Evolutionary conservation across 2,888 invertebrate species (phyloP).

Genomic region (Orgyia antiqua): DNA sequence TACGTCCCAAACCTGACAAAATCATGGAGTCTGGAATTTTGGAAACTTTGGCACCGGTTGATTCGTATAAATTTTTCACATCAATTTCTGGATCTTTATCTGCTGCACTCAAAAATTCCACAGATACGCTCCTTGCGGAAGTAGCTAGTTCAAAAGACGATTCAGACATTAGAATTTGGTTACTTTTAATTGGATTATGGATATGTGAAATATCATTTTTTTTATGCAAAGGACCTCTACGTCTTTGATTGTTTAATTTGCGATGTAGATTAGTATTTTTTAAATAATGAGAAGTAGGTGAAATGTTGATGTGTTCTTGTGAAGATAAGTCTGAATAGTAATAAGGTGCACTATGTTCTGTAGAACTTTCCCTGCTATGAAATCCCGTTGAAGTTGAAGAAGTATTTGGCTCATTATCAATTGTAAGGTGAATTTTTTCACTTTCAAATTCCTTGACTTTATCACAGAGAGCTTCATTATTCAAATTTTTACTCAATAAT

Average conservation of each 20-base stretch:
- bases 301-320: constrained; percentile 68
- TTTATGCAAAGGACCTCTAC: constrained; percentile 77
- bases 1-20: constrained; percentile 66
- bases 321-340: constrained; percentile 89
- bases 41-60: constrained; percentile 79
- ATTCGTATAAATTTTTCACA: constrained; percentile 85
- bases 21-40: constrained; percentile 76
- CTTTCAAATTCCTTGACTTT: constrained; percentile 69
- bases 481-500: constrained; percentile 60
- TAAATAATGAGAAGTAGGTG: constrained; percentile 63
- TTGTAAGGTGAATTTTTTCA: constrained; percentile 49
- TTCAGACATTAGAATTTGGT: constrained; percentile 49
- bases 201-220: constrained; percentile 85
- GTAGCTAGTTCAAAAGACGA: constrained; percentile 73
- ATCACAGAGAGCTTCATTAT: constrained; percentile 53
- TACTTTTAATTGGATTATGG: constrained; percentile 82
- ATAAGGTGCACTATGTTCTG: constrained; percentile 87
- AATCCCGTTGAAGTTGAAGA: constrained; percentile 66
- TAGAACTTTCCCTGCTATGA: constrained; percentile 81
- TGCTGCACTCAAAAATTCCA: constrained; percentile 81
- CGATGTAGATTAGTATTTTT: constrained; percentile 73
- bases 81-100: constrained; percentile 83
- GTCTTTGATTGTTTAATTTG: constrained; percentile 85
- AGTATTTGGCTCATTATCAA: constrained; percentile 45
- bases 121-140: constrained; percentile 80